Base-by-base conservation (phyloP, 2,113 vertebrate species). In the Melanostigma gelatinosum region DNA sequence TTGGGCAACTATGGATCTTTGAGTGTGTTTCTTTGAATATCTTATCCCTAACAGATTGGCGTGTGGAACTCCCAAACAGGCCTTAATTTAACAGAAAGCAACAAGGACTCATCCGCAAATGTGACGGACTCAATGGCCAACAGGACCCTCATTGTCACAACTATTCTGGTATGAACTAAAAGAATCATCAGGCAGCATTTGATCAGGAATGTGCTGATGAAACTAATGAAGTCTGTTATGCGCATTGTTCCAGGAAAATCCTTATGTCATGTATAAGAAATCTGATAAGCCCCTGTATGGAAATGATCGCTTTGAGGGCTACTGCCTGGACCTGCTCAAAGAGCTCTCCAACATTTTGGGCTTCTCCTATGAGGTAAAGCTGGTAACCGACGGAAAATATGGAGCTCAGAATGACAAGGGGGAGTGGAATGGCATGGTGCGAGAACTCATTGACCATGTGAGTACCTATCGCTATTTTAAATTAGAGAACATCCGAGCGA, bases 401-500 rank as follows among this genome's bases (percentile, higher is more conserved):
- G 98, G 98, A 80, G 98, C 98, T 7, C 98, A 99, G 92, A 97
- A 99, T 68, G 98, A 99, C 93, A 97, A 97, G 85, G 98, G 98
- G 46, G 97, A 99, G 86, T 99, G 98, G 98, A 99, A 99, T 29
- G 98, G 98, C 29, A 99, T 99, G 97, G 98, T 99, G 88, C 96
- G 97, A 77, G 98, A 99, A 13, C 98, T 99, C 82, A 99, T 99
- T 55, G 98, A 99, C 81, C 97, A 99, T 0, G 98, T 99, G 94
- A 97, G 98, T 91, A 73, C 12, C 38, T 3, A 61, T 54, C 58
- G 5, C 6, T 8, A 10, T 27, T 4, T 4, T 2, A n/a, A 16
- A 3, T 72, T 2, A 60, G 11, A 58, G 29, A 15, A n/a, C 6
- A 29, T 72, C 27, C 0, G 2, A 38, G 27, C 11, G 10, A 50